Conservation (phyloP, 2,797 vertebrate genomes). For the Apogon talboti region DNA sequence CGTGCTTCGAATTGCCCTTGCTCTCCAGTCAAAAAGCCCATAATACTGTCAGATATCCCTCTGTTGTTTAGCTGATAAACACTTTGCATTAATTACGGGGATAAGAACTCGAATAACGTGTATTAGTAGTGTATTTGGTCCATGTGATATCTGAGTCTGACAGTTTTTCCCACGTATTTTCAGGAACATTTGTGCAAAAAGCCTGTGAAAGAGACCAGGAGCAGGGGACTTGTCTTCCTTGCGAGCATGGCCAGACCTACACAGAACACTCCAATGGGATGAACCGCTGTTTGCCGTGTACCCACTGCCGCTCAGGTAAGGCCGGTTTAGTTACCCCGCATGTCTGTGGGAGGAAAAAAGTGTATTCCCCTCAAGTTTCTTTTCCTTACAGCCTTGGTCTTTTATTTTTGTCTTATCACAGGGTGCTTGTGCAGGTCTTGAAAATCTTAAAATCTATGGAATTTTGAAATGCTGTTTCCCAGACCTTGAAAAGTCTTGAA, state of each 20-base stretch:
- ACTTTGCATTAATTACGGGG: background rate
- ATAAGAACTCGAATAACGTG: background rate
- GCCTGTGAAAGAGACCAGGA: slow-evolving; percentile 74
- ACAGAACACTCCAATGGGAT: slow-evolving; percentile 86
- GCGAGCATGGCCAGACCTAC: slow-evolving; percentile 80
- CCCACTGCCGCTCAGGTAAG: slow-evolving; percentile 84
- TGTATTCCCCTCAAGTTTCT: too few species aligned
- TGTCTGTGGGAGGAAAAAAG: background rate
- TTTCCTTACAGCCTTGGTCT: too few species aligned
- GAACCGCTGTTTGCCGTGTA: slow-evolving; percentile 84
- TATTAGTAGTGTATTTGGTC: background rate
- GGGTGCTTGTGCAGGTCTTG: too few species aligned
- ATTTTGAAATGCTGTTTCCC: too few species aligned
- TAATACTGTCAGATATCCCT: background rate
- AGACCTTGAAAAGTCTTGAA: too few species aligned
- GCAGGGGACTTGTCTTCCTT: slow-evolving; percentile 72
- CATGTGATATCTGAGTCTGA: background rate
- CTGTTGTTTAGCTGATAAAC: slow-evolving; percentile 22
- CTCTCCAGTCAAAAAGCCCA: background rate
- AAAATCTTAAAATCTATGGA: too few species aligned
- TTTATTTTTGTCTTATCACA: too few species aligned
- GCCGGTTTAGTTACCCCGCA: background rate
- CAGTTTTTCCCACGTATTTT: slow-evolving; percentile 13
- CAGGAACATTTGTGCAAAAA: slow-evolving; percentile 81
- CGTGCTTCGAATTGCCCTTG: background rate